Base-by-base conservation (phyloP, 2,113 vertebrate genomes). In the Micronycteris hirsuta region DNA sequence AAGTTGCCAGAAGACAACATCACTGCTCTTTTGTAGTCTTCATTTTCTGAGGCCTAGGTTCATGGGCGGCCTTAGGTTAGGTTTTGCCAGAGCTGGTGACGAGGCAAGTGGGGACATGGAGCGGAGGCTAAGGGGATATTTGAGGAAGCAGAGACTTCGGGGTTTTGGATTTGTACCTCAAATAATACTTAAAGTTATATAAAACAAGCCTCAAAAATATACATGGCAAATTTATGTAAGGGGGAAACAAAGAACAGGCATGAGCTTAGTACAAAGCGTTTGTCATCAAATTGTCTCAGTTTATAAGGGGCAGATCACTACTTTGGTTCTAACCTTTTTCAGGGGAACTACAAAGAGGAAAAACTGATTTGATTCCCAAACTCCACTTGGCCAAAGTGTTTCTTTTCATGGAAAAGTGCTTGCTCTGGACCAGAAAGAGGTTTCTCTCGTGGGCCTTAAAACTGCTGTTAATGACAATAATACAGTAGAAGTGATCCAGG, bases 301-400 rank as follows among this genome's bases (percentile, higher is more conserved):
- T 81, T 54, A 36, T 33, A 65, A 86, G 22, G 28, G 43, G 58
- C 22, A 31, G 22, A 56, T 54, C 16, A 8, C 11, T 74, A 43
- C 26, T 65, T 82, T 70, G 38, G 67, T 43, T 56, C 49, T 81
- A 65, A 91, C 33, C 45, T 71, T 87, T 84, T 86, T 22, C 56
- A 17, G 45, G 38, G 24, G 65, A 41, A 78, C 38, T 77, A 86
- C 17, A 45, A 65, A 95, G 33, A 74, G 33, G 26, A 76, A 83
- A 86, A 41, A 47, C 22, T n/a, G 43, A 61, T 73, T 45, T 86
- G 68, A 94, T 67, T 95, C 56, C 78, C n/a, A 94, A 83, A 94
- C 78, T 47, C 70, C 26, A 31, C 43, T 52, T 74, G n/a, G 41
- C 10, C 12, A 80, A 93, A 89, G 73, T 9, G 74, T 43, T 83